A percentile compares a stretch with the other conserved stretches of the same genome.
Conservation (phyloP, 2,797 vertebrate genomes). For the Acanthiza pusilla region DNA sequence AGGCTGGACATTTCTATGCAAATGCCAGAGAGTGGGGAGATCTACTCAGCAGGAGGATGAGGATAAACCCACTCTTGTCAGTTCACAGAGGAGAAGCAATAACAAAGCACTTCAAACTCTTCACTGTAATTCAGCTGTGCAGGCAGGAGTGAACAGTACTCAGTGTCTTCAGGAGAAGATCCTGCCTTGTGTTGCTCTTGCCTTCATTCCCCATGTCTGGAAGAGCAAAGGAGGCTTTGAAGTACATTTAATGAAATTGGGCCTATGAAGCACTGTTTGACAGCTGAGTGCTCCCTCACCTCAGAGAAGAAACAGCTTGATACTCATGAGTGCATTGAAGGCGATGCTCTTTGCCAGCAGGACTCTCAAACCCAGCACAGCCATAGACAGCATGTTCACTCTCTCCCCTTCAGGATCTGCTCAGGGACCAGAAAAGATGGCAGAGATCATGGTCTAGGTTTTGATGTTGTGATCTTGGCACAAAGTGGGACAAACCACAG, state of each 20-base stretch:
- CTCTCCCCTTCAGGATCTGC: neutral
- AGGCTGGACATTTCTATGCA: neutral
- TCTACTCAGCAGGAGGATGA: neutral
- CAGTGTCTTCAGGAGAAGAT: neutral
- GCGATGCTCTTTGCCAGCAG: slow-evolving; percentile 67
- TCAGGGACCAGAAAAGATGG: neutral
- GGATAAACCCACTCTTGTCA: neutral
- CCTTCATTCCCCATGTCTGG: neutral
- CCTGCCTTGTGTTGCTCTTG: neutral
- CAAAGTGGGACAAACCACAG: neutral
- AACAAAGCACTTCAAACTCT: neutral
- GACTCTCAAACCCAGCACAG: slow-evolving; percentile 64
- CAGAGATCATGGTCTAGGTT: neutral
- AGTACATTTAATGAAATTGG: neutral
- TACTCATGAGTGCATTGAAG: slow-evolving; percentile 70
- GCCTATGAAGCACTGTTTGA: rapidly evolving
- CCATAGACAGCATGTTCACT: slow-evolving; percentile 64
- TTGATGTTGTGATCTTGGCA: neutral
- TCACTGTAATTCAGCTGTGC: neutral
- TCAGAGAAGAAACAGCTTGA: slow-evolving; percentile 67
- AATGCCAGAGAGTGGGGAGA: neutral
- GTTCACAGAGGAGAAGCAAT: neutral
- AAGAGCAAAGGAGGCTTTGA: neutral
- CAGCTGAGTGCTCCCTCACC: neutral
- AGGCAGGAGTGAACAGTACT: neutral